Evolutionary conservation across 2,797 vertebrate genomes (phyloP), one percentile per base, ranked within the genome.

Genomic region (Amblyopsis hoosieri): DNA sequence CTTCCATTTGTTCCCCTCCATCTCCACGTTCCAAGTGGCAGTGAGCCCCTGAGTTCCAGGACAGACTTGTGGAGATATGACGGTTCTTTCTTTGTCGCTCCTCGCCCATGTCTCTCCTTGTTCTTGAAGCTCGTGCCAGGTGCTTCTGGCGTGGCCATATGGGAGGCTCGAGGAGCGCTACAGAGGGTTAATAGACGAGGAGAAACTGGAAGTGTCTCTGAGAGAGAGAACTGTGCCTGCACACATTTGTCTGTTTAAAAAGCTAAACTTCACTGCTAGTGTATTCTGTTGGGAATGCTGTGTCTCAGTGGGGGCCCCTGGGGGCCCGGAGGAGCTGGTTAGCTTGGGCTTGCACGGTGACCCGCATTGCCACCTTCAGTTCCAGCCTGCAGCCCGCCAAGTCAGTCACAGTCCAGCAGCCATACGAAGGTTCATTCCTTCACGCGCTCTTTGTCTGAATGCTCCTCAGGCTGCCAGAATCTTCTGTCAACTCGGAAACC

Each of bases 321-420:
- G 12, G 80, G 87, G 81, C 63, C 77, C 12, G 23, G 69, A 77
- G 73, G 81, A 81, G 84, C 85, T 84, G 80, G 78, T 87, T 87
- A 85, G 85, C 85, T 78, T 47, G 78, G 84, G 67, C 67, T 80
- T 80, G 79, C 64, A 80, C 81, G 76, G 81, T 78, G 84, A 88
- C 88, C 77, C 37, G 76, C 80, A 71, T 76, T 77, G 79, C 79
- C 81, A 78, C 82, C 83, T 70, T 62, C 69, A 13, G 67, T 42
- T 42, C 37, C 8, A 42, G 37, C 79, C 76, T 66, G 37, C 68
- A 68, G 64, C 58, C 78, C 79, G 85, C 84, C 86, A 89, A 14
- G 77, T 91, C 86, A 83, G 85, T 90, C 82, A 89, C 85, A 81
- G 85, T 86, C 82, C 80, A 70, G 57, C 65, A 81, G 78, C 86